Evolutionary conservation across 1,140 invertebrate genomes (phyloP), one percentile per base, ranked within the genome.

Genomic region (Temnothorax longispinosus): DNA sequence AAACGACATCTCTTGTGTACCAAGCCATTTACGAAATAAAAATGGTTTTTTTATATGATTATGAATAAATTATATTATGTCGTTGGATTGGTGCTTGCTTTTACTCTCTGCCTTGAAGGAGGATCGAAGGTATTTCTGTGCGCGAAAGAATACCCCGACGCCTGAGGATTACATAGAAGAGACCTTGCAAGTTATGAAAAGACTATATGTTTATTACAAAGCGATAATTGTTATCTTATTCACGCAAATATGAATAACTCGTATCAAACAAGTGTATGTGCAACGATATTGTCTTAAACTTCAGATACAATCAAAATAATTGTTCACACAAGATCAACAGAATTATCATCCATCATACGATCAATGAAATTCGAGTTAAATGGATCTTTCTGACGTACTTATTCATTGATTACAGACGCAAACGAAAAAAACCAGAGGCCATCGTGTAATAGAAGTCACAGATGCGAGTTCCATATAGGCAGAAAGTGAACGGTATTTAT

Each of bases 61-160:
- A 93, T 91, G 85, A 93, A 93, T 93, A 93, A 93, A 93, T 93
- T 93, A 93, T 93, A 93, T 93, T 92, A 92, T 89, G 92, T 93
- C 91, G 92, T 93, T 93, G 87, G 91, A 84, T 41, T 32, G 27
- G 32, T 60, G 27, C 35, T 27, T 84, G n/a, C 15, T 54, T 69
- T 84, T 75, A 84, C 41, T 84, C 21, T 74, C 47, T 62, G 35
- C 80, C 54, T 84, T 21, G 54, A 11, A 8, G 58, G 11, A 50
- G n/a, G 13, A 80, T 62, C 15, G 13, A 60, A 35, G 13, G 3
- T 3, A 54, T 38, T 35, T 67, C 32, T 47, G 10, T 10, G 13
- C 6, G 32, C 32, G 60, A 13, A 8, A 13, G 8, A 35, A 54
- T n/a, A 56, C 38, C 0, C 8, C 11, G 21, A 38, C 5, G n/a